A percentile compares a stretch with the other conserved stretches of the same genome.
These are phyloP conservation scores for Lathronympha strigana DNA, from an alignment of 2,888 invertebrate genomes.

Conservation along the genomic window DNA sequence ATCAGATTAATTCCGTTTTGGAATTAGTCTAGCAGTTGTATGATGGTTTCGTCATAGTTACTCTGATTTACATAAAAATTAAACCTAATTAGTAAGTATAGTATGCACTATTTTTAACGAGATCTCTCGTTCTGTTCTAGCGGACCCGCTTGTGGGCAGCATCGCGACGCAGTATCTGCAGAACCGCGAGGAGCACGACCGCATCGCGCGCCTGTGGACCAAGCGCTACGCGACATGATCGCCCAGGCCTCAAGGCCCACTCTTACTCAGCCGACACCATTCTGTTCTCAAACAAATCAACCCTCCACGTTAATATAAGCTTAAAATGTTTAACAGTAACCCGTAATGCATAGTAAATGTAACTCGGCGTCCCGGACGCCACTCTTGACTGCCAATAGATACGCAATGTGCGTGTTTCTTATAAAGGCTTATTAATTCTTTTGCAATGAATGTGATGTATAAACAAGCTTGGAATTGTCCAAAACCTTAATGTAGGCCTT, in stretches of 20 bases:
- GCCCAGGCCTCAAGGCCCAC: conserved; percentile 57
- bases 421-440: conserved; percentile 68
- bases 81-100: background rate
- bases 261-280: conserved; percentile 71
- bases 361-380: conserved; percentile 28
- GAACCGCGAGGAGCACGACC: conserved; percentile 98
- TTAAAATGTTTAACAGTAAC: conserved; percentile 56
- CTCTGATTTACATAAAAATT: conserved; percentile 86
- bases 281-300: conserved; percentile 76
- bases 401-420: conserved; percentile 50
- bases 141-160: conserved; percentile 98
- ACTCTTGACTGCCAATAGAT: conserved; percentile 5
- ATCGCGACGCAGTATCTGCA: conserved; percentile 99
- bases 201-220: conserved; percentile 99
- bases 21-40: conserved; percentile 78
- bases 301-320: conserved; percentile 73
- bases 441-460: conserved; percentile 73
- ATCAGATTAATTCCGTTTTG: conserved; percentile 86
- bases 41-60: conserved; percentile 92
- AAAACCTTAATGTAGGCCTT: conserved; percentile 63
- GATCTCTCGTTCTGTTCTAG: conserved; percentile 80
- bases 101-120: conserved; percentile 25
- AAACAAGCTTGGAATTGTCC: conserved; percentile 62
- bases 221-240: conserved; percentile 98
- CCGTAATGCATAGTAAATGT: conserved; percentile 54